A percentile compares a stretch with the other conserved stretches of the same genome.
Conservation (phyloP, 2,888 invertebrate species). For the Drosophila mulleri region DNA sequence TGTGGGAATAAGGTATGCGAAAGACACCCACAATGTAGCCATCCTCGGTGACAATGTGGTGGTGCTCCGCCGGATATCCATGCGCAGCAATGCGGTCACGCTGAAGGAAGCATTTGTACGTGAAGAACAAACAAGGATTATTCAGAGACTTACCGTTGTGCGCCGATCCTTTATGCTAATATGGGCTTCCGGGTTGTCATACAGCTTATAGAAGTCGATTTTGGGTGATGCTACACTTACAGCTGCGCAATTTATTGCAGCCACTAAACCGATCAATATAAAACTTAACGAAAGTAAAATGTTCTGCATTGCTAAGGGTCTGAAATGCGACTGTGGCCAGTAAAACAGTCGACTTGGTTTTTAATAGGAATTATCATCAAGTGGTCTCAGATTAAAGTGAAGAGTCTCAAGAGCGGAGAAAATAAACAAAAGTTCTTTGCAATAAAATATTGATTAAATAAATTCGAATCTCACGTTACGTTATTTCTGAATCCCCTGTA, state of each 20-base stretch:
- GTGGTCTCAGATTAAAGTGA: constrained; percentile 19
- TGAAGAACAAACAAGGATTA: too few species aligned
- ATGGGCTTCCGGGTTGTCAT: constrained; percentile 62
- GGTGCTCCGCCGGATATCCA: constrained; percentile 89
- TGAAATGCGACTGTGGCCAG: constrained; percentile 19
- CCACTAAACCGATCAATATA: not conserved
- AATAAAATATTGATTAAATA: constrained; percentile 1
- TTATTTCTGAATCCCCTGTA: not conserved
- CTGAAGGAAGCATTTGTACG: constrained; percentile 8
- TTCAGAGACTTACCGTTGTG: constrained; percentile 54
- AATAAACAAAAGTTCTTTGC: not conserved
- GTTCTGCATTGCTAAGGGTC: constrained; percentile 24
- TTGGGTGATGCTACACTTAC: constrained; percentile 21
- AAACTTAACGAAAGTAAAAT: not conserved
- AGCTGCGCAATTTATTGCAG: constrained; percentile 20
- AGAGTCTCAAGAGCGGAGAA: not conserved
- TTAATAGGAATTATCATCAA: constrained; percentile 30
- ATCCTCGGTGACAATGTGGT: constrained; percentile 83
- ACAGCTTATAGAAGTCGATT: constrained; percentile 61
- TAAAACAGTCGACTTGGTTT: constrained; percentile 2
- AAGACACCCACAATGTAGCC: constrained; percentile 77
- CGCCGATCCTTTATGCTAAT: constrained; percentile 32
- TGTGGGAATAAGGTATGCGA: constrained; percentile 77
- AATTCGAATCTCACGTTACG: not conserved
- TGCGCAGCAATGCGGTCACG: constrained; percentile 82